A percentile compares a stretch with the other conserved stretches of the same genome.
phyloP scores from a whole-genome alignment of 53 echinoderm and acorn worm species.

The Temnopleurus reevesii region DNA sequence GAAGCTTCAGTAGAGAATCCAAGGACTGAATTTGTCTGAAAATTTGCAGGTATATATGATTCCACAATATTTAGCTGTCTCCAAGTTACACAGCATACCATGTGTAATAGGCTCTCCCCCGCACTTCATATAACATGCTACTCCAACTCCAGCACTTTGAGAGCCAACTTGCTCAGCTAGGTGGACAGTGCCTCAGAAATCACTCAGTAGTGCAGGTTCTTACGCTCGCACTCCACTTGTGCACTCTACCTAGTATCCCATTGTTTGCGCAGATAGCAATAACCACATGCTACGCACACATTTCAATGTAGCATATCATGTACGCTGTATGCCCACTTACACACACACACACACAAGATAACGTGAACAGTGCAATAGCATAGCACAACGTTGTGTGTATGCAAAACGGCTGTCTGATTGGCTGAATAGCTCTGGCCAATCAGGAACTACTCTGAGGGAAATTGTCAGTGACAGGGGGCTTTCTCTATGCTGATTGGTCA shows the following conservation, averaged over 20 bases:
- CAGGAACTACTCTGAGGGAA: neutral
- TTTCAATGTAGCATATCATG: neutral
- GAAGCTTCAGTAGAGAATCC: slow-evolving; percentile 12
- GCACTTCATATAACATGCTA: neutral
- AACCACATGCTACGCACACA: slow-evolving; percentile 34
- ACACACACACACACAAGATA: neutral
- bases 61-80: slow-evolving; percentile 40
- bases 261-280: neutral
- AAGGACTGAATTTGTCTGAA: neutral
- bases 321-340: neutral
- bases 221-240: neutral
- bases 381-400: neutral
- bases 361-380: neutral
- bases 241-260: neutral
- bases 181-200: too few species aligned
- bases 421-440: slow-evolving; percentile 9
- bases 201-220: too few species aligned
- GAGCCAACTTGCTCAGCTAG: neutral
- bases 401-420: neutral
- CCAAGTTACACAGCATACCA: slow-evolving; percentile 41
- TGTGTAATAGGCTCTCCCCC: slow-evolving; percentile 21
- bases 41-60: slow-evolving; percentile 22
- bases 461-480: slow-evolving; percentile 35
- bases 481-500: slow-evolving; percentile 31
- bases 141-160: neutral